Conservation (phyloP, 2,888 invertebrate species). For the Dryocosmus kuriphilus region DNA sequence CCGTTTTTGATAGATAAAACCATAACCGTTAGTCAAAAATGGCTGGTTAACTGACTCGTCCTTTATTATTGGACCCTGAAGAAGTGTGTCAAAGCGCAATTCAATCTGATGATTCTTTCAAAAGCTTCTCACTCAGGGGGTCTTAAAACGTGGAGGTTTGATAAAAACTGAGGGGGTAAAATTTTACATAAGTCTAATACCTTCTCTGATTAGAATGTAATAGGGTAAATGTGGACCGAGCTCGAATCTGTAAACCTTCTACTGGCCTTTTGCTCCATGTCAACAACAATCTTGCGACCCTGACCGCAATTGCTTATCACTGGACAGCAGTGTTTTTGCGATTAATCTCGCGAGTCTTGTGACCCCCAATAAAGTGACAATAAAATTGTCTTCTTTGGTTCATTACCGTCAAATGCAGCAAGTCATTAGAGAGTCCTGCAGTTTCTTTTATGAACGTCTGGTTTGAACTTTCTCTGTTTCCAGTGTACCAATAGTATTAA, state of each 20-base stretch:
- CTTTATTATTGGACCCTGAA: no score
- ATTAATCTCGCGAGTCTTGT: not conserved
- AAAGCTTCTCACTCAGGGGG: no score
- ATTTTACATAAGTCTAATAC: no score
- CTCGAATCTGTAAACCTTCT: not conserved
- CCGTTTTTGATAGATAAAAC: no score
- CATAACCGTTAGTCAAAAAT: no score
- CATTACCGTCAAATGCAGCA: conserved; percentile 21
- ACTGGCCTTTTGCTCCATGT: not conserved
- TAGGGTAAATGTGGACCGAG: no score
- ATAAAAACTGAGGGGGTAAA: no score
- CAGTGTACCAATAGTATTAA: conserved; percentile 61
- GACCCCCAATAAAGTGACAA: conserved; percentile 13
- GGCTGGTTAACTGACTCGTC: no score
- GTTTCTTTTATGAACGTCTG: not conserved
- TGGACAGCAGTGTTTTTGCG: conserved; percentile 43
- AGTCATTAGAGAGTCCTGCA: conserved; percentile 37
- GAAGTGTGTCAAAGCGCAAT: no score
- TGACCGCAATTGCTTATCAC: conserved; percentile 58
- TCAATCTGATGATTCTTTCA: no score
- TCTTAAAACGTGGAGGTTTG: no score
- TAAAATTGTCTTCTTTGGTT: conserved; percentile 42
- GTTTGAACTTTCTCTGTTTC: conserved; percentile 55
- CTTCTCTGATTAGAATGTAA: no score
- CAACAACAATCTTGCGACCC: conserved; percentile 44